Evolutionary conservation across 1,140 invertebrate species (phyloP), one percentile per base, ranked within the genome.

Genomic region (Cyclina sinensis): DNA sequence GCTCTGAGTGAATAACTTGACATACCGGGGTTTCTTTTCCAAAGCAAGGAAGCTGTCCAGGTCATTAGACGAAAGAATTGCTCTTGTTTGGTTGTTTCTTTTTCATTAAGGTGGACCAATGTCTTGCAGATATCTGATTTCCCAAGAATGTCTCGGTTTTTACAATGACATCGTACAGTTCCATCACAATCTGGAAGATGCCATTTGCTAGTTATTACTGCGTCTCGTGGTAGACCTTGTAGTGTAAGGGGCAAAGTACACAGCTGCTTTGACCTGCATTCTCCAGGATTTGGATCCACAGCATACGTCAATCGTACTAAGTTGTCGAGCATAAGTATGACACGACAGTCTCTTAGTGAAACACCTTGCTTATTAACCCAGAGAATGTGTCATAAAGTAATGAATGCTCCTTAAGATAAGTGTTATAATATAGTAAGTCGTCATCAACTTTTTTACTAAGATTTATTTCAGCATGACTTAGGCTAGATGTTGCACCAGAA

Each of bases 341-440:
- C 2, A 73, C 51, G 65, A 27, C 82, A 85, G 12, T 54, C 11
- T 48, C 82, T 68, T 24, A 74, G 46, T 27, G 5, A 16, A 11
- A 14, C 30, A 21, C 54, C 12, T 24, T 24, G 16, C n/a, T n/a
- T n/a, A n/a, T n/a, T 43, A 32, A n/a, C 11, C 84, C 84, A n/a
- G n/a, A 18, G 3, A 11, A 54, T 46, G 35, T 86, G 46, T 86
- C 35, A 68, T 86, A 86, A 0, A 21, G 4, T 4, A 86, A 21
- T 14, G 59, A 54, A 79, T 86, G 54, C 43, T 48, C 24, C 73
- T 65, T 86, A 18, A 86, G 39, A 27, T 51, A 86, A 4, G 84
- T 86, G 35, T 86, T 86, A 27, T 79, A 86, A 57, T 85, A 85
- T 21, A 68, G 76, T 21, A 76, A 39, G 57, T 85, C 83, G 7